Percentiles rank a stretch among this genome's conserved stretches.
Evolutionary conservation across 2,888 invertebrate genomes (phyloP).

Genomic region (Acrobasis suavella): DNA sequence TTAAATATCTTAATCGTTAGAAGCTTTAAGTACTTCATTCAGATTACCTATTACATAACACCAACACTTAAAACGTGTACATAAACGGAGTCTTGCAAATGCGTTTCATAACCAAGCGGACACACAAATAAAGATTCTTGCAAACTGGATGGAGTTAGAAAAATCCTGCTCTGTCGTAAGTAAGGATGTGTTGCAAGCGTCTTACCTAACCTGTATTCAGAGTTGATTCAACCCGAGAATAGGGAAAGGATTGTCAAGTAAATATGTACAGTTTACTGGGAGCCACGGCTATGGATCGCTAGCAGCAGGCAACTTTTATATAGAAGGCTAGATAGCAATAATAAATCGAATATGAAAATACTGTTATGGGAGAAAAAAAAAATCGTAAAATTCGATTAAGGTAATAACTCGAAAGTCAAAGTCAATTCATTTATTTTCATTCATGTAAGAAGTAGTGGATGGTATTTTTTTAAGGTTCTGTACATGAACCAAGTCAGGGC

Average conservation of each 20-base stretch:
- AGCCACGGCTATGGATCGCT: too few species aligned
- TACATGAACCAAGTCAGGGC: too few species aligned
- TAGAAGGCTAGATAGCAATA: too few species aligned
- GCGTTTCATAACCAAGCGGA: constrained; percentile 6
- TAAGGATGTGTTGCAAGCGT: constrained; percentile 27
- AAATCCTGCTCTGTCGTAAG: constrained; percentile 26
- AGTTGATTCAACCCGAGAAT: constrained; percentile 17
- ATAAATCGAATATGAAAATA: too few species aligned
- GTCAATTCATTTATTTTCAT: too few species aligned
- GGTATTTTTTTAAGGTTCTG: too few species aligned
- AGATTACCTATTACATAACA: constrained; percentile 3
- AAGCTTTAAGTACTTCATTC: not conserved
- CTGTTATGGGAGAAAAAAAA: too few species aligned
- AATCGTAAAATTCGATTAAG: too few species aligned
- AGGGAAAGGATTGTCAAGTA: constrained; percentile 19
- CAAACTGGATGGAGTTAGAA: constrained; percentile 26
- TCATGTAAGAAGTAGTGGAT: too few species aligned
- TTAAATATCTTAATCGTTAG: not conserved
- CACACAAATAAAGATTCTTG: constrained; percentile 27
- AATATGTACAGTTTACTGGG: constrained; percentile 5
- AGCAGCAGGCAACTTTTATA: too few species aligned
- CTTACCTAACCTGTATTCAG: constrained; percentile 22
- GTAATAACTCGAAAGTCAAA: too few species aligned
- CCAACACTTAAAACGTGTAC: not conserved
- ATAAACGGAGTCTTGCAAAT: constrained; percentile 14